Evolutionary conservation across 2,888 invertebrate genomes (phyloP), one percentile per base, ranked within the genome.

Genomic region (Hypomecis atomaria): DNA sequence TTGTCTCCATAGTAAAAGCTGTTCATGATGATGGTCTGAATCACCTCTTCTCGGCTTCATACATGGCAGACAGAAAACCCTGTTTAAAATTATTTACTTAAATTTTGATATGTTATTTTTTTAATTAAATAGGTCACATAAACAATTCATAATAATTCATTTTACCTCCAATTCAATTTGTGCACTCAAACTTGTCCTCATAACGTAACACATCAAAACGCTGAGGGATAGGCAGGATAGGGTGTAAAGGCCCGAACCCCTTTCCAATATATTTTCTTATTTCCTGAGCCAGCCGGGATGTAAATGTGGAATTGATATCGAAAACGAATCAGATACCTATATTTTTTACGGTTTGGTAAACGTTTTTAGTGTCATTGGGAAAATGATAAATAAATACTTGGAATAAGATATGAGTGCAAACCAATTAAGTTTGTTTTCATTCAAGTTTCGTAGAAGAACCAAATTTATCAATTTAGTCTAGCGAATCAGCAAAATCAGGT

Each of bases 181-280:
- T 54, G 43, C 61, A 53, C 58, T 62, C 53, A 49, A 55, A 42
- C 55, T 59, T 65, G 66, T 65, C 61, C 42, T 49, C 55, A 57
- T 53, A 56, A 7, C 60, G 64, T 62, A 62, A 68, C 66, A 65
- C 44, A 65, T 66, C 68, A 68, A 66, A 62, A 49, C 23, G 59
- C n/a, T 58, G 40, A 53, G 37, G 53, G 57, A 43, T 54, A 49
- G 11, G 40, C 47, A 43, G 53, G 57, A 43, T 54, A 49, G 11
- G 64, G 49, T 55, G 59, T 52, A 58, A 56, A 59, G 61, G 55
- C 47, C 59, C 13, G 43, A 50, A 57, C 55, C 65, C 59, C 54
- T 56, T 65, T 60, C 62, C 67, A 65, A 67, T 66, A 66, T 66
- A 62, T 66, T 68, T 63, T 56, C 60, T 49, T 62, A 67, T 64